Conservation (phyloP, 2,888 invertebrate genomes). For the Cheilosia vernalis region DNA sequence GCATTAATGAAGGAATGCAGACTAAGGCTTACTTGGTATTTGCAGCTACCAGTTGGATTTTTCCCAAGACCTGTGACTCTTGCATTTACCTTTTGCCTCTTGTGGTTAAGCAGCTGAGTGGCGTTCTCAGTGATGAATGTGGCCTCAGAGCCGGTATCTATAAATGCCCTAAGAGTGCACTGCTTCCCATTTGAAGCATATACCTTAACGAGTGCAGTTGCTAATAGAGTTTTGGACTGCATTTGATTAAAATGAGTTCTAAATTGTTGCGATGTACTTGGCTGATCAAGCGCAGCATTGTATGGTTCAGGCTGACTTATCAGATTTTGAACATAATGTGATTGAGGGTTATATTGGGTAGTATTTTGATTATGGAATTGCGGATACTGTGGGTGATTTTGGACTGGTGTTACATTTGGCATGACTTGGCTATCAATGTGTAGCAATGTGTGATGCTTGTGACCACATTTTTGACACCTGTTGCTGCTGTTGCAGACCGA, state of each 20-base stretch:
- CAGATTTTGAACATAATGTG: background rate
- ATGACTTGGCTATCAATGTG: background rate
- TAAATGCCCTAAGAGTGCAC: slow-evolving; percentile 27
- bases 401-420: background rate
- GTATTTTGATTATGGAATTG: too few species aligned
- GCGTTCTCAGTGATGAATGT: slow-evolving; percentile 22
- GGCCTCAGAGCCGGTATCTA: slow-evolving; percentile 40
- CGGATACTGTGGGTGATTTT: too few species aligned
- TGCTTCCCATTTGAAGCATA: slow-evolving; percentile 31
- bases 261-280: slow-evolving; percentile 4
- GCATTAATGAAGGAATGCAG: slow-evolving; percentile 5
- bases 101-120: slow-evolving; percentile 23
- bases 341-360: background rate
- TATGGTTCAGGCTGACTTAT: background rate
- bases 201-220: slow-evolving; percentile 22
- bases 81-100: slow-evolving; percentile 11
- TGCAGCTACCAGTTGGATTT: slow-evolving; percentile 17
- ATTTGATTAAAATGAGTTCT: slow-evolving; percentile 4
- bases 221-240: background rate
- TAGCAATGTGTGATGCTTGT: background rate
- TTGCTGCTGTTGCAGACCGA: slow-evolving; percentile 3
- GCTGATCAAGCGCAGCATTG: background rate
- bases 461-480: slow-evolving; percentile 6
- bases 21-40: slow-evolving; percentile 23
- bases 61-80: slow-evolving; percentile 25